Evolutionary conservation across 1,140 invertebrate genomes (phyloP), one percentile per base, ranked within the genome.

Genomic region (Fopius arisanus): DNA sequence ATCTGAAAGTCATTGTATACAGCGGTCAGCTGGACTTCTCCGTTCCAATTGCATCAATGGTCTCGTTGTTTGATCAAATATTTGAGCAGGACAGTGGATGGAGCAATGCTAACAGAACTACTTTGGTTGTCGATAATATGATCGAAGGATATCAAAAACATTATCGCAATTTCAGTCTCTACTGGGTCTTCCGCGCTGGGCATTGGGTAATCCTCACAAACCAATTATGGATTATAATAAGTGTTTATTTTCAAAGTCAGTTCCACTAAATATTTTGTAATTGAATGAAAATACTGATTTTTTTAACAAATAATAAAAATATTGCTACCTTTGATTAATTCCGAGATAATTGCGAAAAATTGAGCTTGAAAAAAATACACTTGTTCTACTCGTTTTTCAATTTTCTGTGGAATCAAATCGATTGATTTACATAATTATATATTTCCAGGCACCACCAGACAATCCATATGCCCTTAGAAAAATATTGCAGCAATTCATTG

Each of bases 11-110:
- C 0, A 90, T 89, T 28, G 92, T 95, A 23, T 93, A 93, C 79
- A 93, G 88, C 78, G 94, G 93, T 28, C 91, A 91, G 73, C 78
- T 92, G 84, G 94, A 95, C 81, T 85, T 95, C 5, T 93, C 94
- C 79, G 92, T 93, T 6, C 91, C 93, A 71, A 93, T 91, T 7
- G 88, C 90, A 68, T 92, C 92, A 37, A 92, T 91, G 68, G 84
- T 92, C 21, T 82, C 89, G 7, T 96, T 94, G 94, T 91, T 95
- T 3, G 90, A 94, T 26, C 41, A 21, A 67, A 3, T 37, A 6
- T 67, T 67, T 14, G 10, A 28, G 14, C 23, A 41, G 40, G 19
- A 12, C 40, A 40, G 86, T 9, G 78, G 81, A 0, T 96, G 92
- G 85, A 79, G 82, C 23, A 83, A 78, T 1, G 84, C 91, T 1